phyloP scores from a whole-genome alignment of 1,140 invertebrate species.

The Potamilus streckersoni region DNA sequence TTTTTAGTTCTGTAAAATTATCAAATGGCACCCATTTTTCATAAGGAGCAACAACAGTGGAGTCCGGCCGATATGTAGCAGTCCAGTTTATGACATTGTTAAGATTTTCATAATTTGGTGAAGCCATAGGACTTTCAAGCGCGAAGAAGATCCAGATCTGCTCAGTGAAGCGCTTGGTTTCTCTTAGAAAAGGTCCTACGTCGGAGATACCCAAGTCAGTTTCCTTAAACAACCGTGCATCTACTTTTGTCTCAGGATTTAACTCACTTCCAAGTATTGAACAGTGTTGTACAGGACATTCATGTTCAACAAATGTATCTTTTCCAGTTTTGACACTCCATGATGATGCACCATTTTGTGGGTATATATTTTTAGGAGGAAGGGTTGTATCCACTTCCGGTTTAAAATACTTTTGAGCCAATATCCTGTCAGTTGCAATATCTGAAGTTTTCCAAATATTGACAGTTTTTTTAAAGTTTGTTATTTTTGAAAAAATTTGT shows the following conservation, averaged over 20 bases:
- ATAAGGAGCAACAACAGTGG: slow-evolving; percentile 95
- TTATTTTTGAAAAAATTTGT: too few relatives aligned
- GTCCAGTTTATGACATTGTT: slow-evolving; percentile 86
- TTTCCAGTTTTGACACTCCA: slow-evolving; percentile 17
- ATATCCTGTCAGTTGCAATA: slow-evolving; percentile 11
- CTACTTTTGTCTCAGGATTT: neutral
- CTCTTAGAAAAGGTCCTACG: neutral
- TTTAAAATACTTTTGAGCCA: slow-evolving; percentile 11
- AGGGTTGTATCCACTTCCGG: slow-evolving; percentile 9
- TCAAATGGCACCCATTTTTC: slow-evolving; percentile 74
- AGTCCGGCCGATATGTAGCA: slow-evolving; percentile 85
- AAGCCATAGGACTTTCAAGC: slow-evolving; percentile 28
- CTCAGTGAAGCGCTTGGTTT: slow-evolving; percentile 6
- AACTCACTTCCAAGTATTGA: neutral
- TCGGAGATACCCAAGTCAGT: slow-evolving; percentile 9
- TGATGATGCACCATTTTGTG: slow-evolving; percentile 10
- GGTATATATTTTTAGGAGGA: slow-evolving; percentile 14
- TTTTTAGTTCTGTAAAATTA: slow-evolving; percentile 6
- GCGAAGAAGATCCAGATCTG: slow-evolving; percentile 40
- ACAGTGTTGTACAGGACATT: slow-evolving; percentile 25
- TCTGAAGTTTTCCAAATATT: too few relatives aligned
- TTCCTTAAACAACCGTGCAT: slow-evolving; percentile 30
- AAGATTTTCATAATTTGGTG: slow-evolving; percentile 5
- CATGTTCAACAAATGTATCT: slow-evolving; percentile 9
- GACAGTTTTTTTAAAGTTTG: too few relatives aligned